These are phyloP conservation scores for Spatulosminthurus flaviceps DNA, from an alignment of 2,888 invertebrate species.

Conservation along the genomic window DNA sequence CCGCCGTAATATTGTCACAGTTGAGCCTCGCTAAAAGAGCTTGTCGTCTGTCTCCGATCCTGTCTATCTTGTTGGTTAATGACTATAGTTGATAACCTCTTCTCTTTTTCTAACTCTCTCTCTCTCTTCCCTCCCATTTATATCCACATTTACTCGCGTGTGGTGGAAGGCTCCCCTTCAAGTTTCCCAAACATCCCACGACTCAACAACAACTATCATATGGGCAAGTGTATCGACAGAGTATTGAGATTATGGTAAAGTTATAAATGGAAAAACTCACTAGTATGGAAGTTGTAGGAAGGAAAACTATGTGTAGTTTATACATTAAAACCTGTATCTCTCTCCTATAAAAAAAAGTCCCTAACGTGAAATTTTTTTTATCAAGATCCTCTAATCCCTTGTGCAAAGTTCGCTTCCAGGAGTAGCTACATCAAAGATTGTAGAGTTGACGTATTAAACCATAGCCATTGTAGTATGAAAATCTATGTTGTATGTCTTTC, in stretches of 20 bases:
- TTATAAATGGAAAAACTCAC: conserved; percentile 12
- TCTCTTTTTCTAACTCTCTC: neutral
- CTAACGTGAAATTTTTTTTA: conserved; percentile 15
- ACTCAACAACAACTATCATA: neutral
- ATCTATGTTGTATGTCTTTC: no score
- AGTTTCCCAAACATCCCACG: neutral
- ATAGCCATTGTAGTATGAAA: neutral
- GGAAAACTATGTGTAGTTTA: neutral
- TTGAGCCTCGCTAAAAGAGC: conserved; percentile 14
- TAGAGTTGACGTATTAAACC: neutral
- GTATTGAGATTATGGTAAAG: neutral
- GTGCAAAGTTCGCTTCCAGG: conserved; percentile 7
- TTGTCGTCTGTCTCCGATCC: conserved; percentile 13
- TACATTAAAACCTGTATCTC: neutral
- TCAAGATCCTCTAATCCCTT: conserved; percentile 20
- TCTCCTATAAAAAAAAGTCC: neutral
- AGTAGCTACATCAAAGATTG: conserved; percentile 23
- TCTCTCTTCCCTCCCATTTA: neutral
- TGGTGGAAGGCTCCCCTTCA: neutral
- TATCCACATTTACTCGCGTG: neutral
- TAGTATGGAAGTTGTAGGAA: neutral
- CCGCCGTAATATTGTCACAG: conserved; percentile 18
- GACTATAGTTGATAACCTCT: conserved; percentile 12
- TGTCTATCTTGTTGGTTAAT: conserved; percentile 9
- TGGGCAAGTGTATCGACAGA: neutral